Conservation (phyloP, 2,113 vertebrate species). For the Salvelinus sp. region DNA sequence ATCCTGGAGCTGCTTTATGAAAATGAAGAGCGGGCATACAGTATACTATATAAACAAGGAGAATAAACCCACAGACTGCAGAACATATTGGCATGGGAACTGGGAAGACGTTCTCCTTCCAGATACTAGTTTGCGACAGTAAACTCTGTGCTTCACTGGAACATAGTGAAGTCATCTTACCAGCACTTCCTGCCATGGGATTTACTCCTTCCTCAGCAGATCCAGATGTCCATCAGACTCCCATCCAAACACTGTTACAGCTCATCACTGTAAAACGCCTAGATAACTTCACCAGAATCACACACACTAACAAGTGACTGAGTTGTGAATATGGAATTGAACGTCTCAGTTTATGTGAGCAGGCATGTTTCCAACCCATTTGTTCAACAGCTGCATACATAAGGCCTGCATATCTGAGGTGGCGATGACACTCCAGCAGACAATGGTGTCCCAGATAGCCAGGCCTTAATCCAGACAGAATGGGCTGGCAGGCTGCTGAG, state of each 20-base stretch:
- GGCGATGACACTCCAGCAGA: constrained; percentile 14
- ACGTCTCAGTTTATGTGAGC: background rate
- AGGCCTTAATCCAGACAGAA: constrained; percentile 62
- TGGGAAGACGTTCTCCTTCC: too few relatives aligned
- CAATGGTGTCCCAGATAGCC: constrained; percentile 58
- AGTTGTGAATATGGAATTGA: too few relatives aligned
- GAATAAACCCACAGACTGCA: too few relatives aligned
- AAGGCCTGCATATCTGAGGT: background rate
- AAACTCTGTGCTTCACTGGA: too few relatives aligned
- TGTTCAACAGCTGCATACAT: background rate
- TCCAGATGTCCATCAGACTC: background rate
- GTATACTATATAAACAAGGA: too few relatives aligned
- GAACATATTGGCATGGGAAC: too few relatives aligned
- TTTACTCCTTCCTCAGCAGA: background rate
- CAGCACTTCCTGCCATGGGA: background rate
- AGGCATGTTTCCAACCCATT: background rate
- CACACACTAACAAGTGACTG: too few relatives aligned
- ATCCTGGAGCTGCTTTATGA: too few relatives aligned
- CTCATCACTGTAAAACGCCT: background rate
- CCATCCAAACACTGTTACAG: background rate
- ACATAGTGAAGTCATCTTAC: background rate
- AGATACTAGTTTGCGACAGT: too few relatives aligned
- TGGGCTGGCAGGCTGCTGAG: constrained; percentile 59
- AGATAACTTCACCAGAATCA: too few relatives aligned
- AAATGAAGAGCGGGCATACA: too few relatives aligned